Conservation (phyloP, 2,797 vertebrate species). For the Sandelia bainsii region DNA sequence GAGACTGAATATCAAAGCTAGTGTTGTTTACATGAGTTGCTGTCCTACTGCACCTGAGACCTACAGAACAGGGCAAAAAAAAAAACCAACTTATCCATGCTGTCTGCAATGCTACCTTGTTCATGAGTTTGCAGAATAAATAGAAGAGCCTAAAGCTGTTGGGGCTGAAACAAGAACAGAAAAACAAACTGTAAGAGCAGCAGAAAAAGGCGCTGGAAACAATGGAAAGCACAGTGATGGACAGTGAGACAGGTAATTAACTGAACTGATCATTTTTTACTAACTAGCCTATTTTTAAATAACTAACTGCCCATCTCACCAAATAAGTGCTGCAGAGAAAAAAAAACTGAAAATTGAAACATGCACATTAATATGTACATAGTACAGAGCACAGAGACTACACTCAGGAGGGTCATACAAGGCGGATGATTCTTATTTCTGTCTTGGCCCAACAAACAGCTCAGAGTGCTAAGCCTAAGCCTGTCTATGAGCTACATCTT, state of each 20-base stretch:
- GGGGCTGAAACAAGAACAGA: not conserved
- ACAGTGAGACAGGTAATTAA: slow-evolving; percentile 57
- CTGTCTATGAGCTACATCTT: slow-evolving; percentile 10
- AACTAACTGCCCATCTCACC: too few species aligned
- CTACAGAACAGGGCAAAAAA: not conserved
- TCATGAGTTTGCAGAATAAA: slow-evolving; percentile 11
- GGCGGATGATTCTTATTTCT: not conserved
- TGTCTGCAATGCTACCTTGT: not conserved
- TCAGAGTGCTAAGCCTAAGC: slow-evolving; percentile 19
- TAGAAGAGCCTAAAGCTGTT: slow-evolving; percentile 2
- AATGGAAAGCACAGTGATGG: slow-evolving; percentile 23
- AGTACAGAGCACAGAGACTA: too few species aligned
- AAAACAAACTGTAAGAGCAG: slow-evolving; percentile 8
- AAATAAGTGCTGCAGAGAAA: too few species aligned
- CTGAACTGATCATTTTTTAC: slow-evolving; percentile 17
- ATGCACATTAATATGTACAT: too few species aligned
- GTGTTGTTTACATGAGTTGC: not conserved
- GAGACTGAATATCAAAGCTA: not conserved
- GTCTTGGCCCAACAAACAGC: too few species aligned
- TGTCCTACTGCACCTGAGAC: not conserved
- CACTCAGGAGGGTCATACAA: too few species aligned
- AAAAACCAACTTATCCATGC: not conserved
- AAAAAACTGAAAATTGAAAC: too few species aligned
- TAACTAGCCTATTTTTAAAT: too few species aligned
- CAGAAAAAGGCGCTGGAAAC: not conserved